These are phyloP conservation scores for Cercopithecus neglectus DNA, from an alignment of 2,797 vertebrate genomes.

Conservation along the genomic window DNA sequence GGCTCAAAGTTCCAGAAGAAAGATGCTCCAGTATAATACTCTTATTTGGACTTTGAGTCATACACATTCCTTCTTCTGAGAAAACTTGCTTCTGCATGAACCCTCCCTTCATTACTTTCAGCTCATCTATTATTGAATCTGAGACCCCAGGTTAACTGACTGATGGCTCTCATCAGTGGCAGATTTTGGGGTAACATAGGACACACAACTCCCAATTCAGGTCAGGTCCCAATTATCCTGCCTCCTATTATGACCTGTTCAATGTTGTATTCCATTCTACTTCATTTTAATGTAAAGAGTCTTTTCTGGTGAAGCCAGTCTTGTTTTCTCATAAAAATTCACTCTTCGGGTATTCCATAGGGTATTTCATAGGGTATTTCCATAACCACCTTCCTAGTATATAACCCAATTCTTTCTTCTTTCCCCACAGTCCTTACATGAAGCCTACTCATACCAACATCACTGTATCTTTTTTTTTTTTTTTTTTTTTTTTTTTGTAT, in stretches of 20 bases:
- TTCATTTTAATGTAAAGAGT: neutral
- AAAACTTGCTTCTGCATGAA: neutral
- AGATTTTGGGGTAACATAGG: neutral
- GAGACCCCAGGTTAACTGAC: neutral
- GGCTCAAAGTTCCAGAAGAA: neutral
- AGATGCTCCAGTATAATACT: neutral
- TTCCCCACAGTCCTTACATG: neutral
- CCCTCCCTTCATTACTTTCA: neutral
- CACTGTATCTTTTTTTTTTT: neutral
- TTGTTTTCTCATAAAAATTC: neutral
- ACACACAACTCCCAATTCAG: neutral
- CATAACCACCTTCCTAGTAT: neutral
- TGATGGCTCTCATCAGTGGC: neutral
- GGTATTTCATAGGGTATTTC: neutral
- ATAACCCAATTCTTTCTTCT: neutral
- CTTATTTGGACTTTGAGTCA: neutral
- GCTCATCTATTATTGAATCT: neutral
- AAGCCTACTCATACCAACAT: neutral
- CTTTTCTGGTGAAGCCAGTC: neutral
- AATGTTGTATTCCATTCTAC: constrained; percentile 2
- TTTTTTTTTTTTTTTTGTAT: neutral
- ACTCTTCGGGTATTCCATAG: neutral
- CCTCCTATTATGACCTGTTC: neutral
- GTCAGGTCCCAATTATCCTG: neutral
- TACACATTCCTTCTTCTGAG: neutral